phyloP scores from a whole-genome alignment of 2,113 vertebrate genomes.

The Hippopotamus amphibius region DNA sequence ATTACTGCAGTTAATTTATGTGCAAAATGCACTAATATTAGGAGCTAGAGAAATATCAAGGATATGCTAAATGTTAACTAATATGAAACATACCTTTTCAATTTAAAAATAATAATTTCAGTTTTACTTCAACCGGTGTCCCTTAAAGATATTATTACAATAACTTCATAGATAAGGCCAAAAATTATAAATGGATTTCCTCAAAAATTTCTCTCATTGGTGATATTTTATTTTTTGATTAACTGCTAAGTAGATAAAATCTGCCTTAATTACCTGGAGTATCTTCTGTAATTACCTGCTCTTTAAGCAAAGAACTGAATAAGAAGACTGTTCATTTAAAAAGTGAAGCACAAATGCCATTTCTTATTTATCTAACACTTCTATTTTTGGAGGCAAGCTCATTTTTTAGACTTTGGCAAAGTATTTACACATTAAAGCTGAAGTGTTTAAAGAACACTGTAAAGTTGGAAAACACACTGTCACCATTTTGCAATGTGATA shows the following conservation, averaged over 20 bases:
- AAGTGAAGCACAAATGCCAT: slow-evolving; percentile 71
- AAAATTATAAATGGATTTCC: slow-evolving; percentile 30
- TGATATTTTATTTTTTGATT: slow-evolving; percentile 51
- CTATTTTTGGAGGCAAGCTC: slow-evolving; percentile 56
- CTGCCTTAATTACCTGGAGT: slow-evolving; percentile 21
- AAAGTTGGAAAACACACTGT: neutral
- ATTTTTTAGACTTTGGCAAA: slow-evolving; percentile 58
- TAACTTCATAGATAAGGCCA: slow-evolving; percentile 18
- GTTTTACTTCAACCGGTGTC: neutral
- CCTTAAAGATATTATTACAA: slow-evolving; percentile 33
- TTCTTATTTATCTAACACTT: slow-evolving; percentile 64
- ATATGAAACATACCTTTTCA: neutral
- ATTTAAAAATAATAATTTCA: slow-evolving; percentile 50
- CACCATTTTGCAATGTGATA: neutral
- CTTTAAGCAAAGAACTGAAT: slow-evolving; percentile 59
- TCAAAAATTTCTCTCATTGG: neutral
- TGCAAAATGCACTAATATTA: slow-evolving; percentile 30
- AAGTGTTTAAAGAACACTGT: slow-evolving; percentile 45
- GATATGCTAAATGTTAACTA: slow-evolving; percentile 40
- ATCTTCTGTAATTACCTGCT: slow-evolving; percentile 52
- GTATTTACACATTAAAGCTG: slow-evolving; percentile 12
- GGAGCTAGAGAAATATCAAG: slow-evolving; percentile 9
- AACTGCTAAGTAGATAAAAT: slow-evolving; percentile 40
- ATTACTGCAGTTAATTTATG: neutral
- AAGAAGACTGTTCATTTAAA: slow-evolving; percentile 46